phyloP scores from a whole-genome alignment of 2,113 vertebrate genomes.

The Phalacrocorax aristotelis region DNA sequence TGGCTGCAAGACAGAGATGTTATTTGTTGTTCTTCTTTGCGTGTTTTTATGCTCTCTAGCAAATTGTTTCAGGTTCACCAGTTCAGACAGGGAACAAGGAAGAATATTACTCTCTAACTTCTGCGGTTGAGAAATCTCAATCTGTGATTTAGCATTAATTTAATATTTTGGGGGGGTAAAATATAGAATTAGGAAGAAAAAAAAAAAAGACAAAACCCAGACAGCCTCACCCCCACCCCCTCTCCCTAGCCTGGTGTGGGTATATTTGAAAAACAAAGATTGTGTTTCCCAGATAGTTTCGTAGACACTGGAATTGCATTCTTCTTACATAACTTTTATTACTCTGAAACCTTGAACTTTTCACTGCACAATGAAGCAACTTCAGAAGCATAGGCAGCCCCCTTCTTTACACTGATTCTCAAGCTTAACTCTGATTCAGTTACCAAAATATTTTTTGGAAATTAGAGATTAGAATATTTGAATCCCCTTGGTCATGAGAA shows the following conservation, averaged over 20 bases:
- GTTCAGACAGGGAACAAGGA: background rate
- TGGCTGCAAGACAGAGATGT: background rate
- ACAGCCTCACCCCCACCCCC: background rate
- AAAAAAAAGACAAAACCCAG: background rate
- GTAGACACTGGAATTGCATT: background rate
- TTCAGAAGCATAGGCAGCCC: background rate
- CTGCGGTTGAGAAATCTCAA: background rate
- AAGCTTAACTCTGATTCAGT: background rate
- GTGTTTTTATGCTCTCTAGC: background rate
- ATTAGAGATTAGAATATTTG: background rate
- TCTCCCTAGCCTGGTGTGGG: accelerated
- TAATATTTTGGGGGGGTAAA: background rate
- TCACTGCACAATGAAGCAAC: background rate
- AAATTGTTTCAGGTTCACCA: background rate
- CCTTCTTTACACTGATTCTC: background rate
- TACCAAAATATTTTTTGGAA: background rate
- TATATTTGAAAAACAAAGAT: background rate
- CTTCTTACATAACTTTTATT: background rate
- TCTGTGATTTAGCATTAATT: background rate
- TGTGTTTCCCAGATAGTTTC: background rate
- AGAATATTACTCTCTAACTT: background rate
- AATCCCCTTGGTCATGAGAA: background rate
- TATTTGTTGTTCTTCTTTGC: background rate
- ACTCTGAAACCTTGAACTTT: background rate
- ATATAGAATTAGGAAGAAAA: background rate